These are phyloP conservation scores for Morphnarchus princeps DNA, from an alignment of 2,113 vertebrate genomes.

Conservation along the genomic window DNA sequence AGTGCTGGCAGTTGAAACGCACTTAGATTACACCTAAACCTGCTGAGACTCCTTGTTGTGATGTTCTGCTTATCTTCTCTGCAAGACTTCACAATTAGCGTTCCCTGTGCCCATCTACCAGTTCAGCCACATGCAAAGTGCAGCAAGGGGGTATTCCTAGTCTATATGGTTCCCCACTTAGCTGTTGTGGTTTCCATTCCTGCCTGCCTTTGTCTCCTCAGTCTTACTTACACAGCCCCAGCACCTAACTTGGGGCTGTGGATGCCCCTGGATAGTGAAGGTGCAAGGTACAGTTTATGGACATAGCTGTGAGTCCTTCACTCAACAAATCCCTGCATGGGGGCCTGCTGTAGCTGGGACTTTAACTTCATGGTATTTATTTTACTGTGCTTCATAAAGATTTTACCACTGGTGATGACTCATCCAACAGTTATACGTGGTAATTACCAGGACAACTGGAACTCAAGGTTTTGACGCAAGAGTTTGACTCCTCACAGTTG, in stretches of 20 bases:
- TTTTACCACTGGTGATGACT: background rate
- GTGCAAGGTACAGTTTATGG: background rate
- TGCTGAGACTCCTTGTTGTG: background rate
- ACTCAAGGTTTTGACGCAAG: background rate
- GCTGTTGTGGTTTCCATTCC: background rate
- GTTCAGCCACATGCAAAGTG: background rate
- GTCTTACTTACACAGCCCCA: background rate
- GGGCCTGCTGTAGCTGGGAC: background rate
- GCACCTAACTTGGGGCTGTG: background rate
- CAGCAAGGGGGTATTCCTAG: background rate
- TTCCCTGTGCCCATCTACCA: background rate
- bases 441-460: background rate
- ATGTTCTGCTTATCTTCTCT: background rate
- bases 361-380: background rate
- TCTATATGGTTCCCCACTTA: background rate
- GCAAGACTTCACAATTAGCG: background rate
- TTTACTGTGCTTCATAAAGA: background rate
- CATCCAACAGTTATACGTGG: background rate
- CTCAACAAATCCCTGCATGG: background rate
- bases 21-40: background rate
- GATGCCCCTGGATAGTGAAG: background rate
- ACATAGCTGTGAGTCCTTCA: background rate
- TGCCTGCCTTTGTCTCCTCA: background rate
- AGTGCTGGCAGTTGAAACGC: background rate
- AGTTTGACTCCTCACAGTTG: background rate